These are phyloP conservation scores for Ceratosolen fusciceps DNA, from an alignment of 1,140 invertebrate genomes.

Conservation along the genomic window DNA sequence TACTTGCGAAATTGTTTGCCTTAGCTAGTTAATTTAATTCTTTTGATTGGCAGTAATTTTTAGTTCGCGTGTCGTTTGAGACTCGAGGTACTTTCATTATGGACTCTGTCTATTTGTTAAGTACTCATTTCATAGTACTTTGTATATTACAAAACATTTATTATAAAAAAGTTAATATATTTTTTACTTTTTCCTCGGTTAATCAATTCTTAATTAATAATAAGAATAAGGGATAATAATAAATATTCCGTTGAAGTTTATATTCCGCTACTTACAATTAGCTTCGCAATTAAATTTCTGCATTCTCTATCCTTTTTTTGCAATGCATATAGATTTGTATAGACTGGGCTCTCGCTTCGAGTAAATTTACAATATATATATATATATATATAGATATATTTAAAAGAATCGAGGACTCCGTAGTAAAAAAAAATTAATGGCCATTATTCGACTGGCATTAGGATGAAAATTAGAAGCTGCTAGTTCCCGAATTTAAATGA, in stretches of 20 bases:
- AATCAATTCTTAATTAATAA: background rate
- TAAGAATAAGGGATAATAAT: no score
- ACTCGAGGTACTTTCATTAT: background rate
- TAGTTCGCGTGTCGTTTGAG: background rate
- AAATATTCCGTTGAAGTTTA: no score
- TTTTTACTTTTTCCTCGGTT: no score
- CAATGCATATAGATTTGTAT: no score
- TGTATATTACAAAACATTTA: background rate
- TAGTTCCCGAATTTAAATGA: background rate
- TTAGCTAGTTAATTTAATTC: constrained; percentile 16
- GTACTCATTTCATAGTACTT: background rate
- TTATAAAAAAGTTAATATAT: no score
- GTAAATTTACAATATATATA: no score
- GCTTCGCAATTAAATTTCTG: no score
- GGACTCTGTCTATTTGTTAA: background rate
- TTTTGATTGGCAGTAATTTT: constrained; percentile 15
- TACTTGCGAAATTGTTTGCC: constrained; percentile 23
- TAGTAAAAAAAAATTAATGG: background rate
- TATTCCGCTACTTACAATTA: no score
- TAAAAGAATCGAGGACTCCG: background rate
- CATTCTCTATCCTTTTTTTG: no score
- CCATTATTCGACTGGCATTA: background rate
- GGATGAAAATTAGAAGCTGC: background rate
- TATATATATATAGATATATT: background rate
- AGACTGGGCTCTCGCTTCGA: no score